Percentiles rank a stretch among this genome's conserved stretches.
Conservation (phyloP, 53 echinoderm and acorn worm genomes). For the Temnopleurus reevesii region DNA sequence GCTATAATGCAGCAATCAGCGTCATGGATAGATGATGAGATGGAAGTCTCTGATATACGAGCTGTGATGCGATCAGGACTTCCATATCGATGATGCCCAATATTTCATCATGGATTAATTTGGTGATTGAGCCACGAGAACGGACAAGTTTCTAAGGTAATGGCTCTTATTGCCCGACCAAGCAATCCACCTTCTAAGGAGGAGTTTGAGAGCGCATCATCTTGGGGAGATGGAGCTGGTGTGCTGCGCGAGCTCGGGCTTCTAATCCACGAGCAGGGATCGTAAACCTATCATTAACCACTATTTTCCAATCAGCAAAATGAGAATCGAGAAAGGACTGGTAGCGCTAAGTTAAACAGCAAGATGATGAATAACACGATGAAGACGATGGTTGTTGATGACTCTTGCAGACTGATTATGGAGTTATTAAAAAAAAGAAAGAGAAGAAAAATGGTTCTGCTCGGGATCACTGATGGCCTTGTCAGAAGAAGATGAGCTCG, state of each 20-base stretch:
- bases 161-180: constrained; percentile 34
- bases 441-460: neutral
- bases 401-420: constrained; percentile 50
- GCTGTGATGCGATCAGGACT: constrained; percentile 25
- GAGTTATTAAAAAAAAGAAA: constrained; percentile 6
- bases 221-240: neutral
- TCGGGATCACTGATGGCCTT: constrained; percentile 35
- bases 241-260: neutral
- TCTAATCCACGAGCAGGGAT: neutral
- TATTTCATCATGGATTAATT: constrained; percentile 58
- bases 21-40: neutral
- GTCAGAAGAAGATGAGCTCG: constrained; percentile 9
- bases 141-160: constrained; percentile 41
- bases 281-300: constrained; percentile 54
- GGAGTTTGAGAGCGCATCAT: neutral
- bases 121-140: constrained; percentile 54
- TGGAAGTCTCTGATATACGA: constrained; percentile 32
- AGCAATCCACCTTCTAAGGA: neutral
- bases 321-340: constrained; percentile 45
- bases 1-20: neutral
- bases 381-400: constrained; percentile 47
- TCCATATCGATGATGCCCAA: constrained; percentile 6
- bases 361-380: constrained; percentile 53
- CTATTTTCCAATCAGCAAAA: constrained; percentile 56
- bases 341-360: constrained; percentile 42